A percentile compares a stretch with the other conserved stretches of the same genome.
Conservation (phyloP, 2,113 vertebrate species). For the Mobula birostris region DNA sequence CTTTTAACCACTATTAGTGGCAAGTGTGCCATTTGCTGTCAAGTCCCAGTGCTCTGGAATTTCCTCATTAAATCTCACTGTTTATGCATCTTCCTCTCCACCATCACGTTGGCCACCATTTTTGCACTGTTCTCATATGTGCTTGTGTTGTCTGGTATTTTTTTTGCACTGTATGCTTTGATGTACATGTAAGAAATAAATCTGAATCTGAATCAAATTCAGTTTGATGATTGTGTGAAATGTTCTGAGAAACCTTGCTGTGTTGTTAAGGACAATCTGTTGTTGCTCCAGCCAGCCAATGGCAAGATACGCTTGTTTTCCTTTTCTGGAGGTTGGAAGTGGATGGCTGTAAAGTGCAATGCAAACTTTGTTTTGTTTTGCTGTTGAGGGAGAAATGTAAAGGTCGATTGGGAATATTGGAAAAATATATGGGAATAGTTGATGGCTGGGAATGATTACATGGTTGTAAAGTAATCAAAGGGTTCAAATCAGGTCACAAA, state of each 20-base stretch:
- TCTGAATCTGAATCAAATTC: neutral
- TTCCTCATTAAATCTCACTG: neutral
- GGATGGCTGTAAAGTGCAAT: neutral
- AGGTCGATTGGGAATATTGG: neutral
- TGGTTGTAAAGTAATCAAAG: constrained; percentile 10
- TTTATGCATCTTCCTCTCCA: neutral
- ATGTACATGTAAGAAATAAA: no score
- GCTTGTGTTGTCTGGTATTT: neutral
- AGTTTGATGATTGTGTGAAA: neutral
- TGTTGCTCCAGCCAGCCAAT: neutral
- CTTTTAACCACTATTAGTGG: neutral
- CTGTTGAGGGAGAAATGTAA: neutral
- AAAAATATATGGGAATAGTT: neutral
- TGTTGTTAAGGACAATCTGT: neutral
- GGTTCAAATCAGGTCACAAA: constrained; percentile 12
- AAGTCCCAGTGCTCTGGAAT: neutral
- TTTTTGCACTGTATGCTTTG: no score
- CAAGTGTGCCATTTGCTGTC: neutral
- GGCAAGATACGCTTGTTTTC: neutral
- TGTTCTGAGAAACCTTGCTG: neutral
- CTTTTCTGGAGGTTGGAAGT: no score
- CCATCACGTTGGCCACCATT: neutral
- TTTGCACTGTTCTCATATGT: neutral
- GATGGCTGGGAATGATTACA: constrained; percentile 29
- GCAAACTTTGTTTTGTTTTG: neutral